Conservation (phyloP, 2,113 vertebrate genomes). For the Perca schrenkii region DNA sequence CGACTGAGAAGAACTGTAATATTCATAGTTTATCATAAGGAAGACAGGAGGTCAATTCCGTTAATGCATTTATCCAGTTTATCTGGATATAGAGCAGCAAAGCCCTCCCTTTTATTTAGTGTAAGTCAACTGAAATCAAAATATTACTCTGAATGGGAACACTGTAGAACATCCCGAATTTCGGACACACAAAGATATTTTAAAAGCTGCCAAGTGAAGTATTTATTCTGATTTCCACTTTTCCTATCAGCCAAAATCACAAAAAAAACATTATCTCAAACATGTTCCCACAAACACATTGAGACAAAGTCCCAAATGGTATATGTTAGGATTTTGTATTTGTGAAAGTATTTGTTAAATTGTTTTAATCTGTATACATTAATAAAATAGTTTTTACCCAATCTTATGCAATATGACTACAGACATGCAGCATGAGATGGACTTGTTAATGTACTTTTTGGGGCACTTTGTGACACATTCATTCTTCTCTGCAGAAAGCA, state of each 20-base stretch:
- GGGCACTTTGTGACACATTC: not conserved
- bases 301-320: not conserved
- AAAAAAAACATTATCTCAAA: not conserved
- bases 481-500: not conserved
- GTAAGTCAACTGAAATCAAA: not conserved
- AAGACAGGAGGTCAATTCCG: not conserved
- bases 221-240: not conserved
- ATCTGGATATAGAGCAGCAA: not conserved
- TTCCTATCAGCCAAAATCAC: not conserved
- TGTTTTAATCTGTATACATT: not conserved
- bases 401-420: not conserved
- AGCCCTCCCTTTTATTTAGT: too few relatives aligned
- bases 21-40: slow-evolving; percentile 11
- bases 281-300: not conserved
- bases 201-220: not conserved
- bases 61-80: not conserved
- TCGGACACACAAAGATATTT: not conserved
- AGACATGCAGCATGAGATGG: not conserved
- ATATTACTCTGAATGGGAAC: not conserved
- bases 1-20: too few relatives aligned
- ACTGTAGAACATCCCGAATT: not conserved
- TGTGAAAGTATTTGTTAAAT: not conserved
- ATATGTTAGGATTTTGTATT: not conserved
- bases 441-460: too few relatives aligned
- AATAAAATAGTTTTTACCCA: not conserved